Conservation (phyloP, 2,797 vertebrate species). For the Microchirus variegatus region DNA sequence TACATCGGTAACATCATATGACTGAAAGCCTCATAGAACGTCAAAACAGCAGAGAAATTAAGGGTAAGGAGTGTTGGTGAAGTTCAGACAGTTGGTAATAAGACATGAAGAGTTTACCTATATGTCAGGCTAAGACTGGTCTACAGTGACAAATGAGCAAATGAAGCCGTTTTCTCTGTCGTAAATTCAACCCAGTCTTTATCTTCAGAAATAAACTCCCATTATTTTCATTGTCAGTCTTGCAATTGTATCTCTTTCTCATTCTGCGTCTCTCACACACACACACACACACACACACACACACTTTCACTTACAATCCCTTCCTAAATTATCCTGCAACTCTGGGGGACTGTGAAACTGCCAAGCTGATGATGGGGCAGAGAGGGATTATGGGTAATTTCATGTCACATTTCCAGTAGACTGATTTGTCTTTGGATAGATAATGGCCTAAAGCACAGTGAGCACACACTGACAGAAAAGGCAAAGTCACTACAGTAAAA, state of each 20-base stretch:
- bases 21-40: slow-evolving; percentile 35
- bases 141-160: slow-evolving; percentile 39
- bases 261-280: slow-evolving; percentile 13
- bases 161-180: slow-evolving; percentile 35
- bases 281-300: slow-evolving; percentile 37
- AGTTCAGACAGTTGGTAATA: slow-evolving; percentile 35
- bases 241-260: slow-evolving; percentile 42
- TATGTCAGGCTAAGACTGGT: neutral
- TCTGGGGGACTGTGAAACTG: slow-evolving; percentile 59
- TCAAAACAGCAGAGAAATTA: slow-evolving; percentile 31
- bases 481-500: slow-evolving; percentile 42
- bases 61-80: slow-evolving; percentile 13
- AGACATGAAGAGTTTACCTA: slow-evolving; percentile 44
- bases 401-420: slow-evolving; percentile 69
- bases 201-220: slow-evolving; percentile 48
- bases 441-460: slow-evolving; percentile 53
- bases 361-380: slow-evolving; percentile 64
- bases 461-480: slow-evolving; percentile 47
- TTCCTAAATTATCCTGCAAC: slow-evolving; percentile 60
- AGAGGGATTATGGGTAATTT: slow-evolving; percentile 74
- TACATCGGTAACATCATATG: slow-evolving; percentile 29
- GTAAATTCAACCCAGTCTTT: slow-evolving; percentile 37
- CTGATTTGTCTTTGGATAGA: slow-evolving; percentile 65
- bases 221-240: slow-evolving; percentile 57
- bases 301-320: slow-evolving; percentile 58